These are phyloP conservation scores for Porites lutea DNA, from an alignment of 64 coral and sea anemone species.

Conservation along the genomic window DNA sequence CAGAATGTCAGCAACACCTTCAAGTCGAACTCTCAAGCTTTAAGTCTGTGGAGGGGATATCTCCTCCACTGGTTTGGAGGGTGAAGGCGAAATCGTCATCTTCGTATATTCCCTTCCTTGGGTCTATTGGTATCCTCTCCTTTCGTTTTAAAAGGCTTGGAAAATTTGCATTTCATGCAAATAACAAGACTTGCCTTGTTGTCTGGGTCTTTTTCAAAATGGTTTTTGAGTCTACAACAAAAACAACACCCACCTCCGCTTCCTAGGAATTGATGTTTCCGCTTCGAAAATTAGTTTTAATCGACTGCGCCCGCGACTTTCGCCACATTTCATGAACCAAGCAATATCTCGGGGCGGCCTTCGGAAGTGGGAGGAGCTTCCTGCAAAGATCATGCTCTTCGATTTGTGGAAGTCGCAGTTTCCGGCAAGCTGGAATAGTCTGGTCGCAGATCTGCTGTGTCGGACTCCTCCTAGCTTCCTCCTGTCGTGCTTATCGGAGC, in stretches of 20 bases:
- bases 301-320: conserved; percentile 20
- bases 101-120: conserved; percentile 11
- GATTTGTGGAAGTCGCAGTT: conserved; percentile 15
- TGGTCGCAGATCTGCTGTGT: conserved; percentile 19
- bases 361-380: background rate
- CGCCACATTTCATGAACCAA: conserved; percentile 34
- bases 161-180: conserved; percentile 57
- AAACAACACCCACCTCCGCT: conserved; percentile 4
- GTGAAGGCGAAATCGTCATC: background rate
- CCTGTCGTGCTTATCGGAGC: conserved; percentile 21
- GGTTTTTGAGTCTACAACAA: conserved; percentile 27
- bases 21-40: conserved; percentile 51
- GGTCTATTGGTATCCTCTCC: background rate
- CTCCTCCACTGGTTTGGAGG: background rate
- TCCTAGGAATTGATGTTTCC: conserved; percentile 43
- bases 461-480: background rate
- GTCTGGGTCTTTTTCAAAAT: conserved; percentile 50
- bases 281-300: conserved; percentile 2
- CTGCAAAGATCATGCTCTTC: background rate
- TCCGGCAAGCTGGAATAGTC: background rate
- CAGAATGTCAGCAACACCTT: conserved; percentile 65
- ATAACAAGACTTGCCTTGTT: background rate
- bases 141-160: conserved; percentile 50
- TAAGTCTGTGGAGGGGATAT: background rate
- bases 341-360: conserved; percentile 6